phyloP scores from a whole-genome alignment of 92 coral and sea anemone species.

The Bergia sp. region DNA sequence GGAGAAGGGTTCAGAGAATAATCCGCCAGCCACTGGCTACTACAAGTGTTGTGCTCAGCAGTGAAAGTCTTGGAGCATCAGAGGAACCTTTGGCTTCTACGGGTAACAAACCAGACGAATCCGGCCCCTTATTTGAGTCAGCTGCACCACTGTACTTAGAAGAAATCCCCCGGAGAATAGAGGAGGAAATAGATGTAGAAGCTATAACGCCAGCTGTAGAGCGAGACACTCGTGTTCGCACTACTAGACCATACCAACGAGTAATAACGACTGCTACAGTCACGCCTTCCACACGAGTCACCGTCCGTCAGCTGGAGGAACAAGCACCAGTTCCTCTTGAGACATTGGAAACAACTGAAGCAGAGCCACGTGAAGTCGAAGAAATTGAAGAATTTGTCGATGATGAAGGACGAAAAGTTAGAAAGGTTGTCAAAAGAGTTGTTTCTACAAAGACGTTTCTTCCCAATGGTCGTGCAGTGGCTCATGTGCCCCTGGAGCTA shows the following conservation, averaged over 20 bases:
- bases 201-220: conserved; percentile 37
- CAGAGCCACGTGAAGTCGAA: conserved; percentile 28
- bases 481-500: conserved; percentile 32
- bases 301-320: conserved; percentile 21
- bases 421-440: conserved; percentile 3
- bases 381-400: conserved; percentile 56
- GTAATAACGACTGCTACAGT: conserved; percentile 17
- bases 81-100: not conserved
- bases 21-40: conserved; percentile 21
- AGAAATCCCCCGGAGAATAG: not conserved
- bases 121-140: conserved; percentile 25
- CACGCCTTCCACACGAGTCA: conserved; percentile 40
- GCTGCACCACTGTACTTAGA: conserved; percentile 36
- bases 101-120: not conserved
- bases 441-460: conserved; percentile 28
- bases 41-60: conserved; percentile 20
- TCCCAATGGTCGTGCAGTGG: not conserved
- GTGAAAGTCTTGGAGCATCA: not conserved
- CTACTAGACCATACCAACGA: not conserved
- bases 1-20: conserved; percentile 30
- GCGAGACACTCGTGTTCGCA: not conserved
- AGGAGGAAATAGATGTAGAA: conserved; percentile 9
- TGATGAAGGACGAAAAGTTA: conserved; percentile 38
- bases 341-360: conserved; percentile 12
- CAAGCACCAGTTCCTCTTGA: conserved; percentile 1